A percentile compares a stretch with the other conserved stretches of the same genome.
Conservation (phyloP, 2,113 vertebrate species). For the Balaenoptera acutorostrata region DNA sequence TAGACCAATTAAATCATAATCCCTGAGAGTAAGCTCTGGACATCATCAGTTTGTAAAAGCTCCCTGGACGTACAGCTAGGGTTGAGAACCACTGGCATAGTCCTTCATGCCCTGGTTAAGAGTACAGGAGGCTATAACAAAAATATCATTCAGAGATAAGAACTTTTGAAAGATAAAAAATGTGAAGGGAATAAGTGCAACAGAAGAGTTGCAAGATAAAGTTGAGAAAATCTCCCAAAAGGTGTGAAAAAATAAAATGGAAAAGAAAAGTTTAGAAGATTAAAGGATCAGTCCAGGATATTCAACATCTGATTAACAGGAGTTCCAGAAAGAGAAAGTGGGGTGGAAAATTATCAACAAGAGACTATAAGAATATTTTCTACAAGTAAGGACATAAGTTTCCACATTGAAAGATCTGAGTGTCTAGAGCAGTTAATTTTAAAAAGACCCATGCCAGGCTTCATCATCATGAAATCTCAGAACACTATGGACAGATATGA, state of each 20-base stretch:
- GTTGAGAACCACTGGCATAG: neutral
- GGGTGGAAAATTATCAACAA: neutral
- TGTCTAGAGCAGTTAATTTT: neutral
- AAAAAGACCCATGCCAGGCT: neutral
- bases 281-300: neutral
- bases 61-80: neutral
- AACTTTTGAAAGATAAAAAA: neutral
- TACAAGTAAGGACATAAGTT: neutral
- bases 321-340: neutral
- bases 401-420: neutral
- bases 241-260: neutral
- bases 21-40: neutral
- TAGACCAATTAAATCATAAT: neutral
- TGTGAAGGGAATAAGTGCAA: neutral
- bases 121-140: neutral
- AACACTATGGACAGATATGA: neutral
- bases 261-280: neutral
- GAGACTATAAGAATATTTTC: neutral
- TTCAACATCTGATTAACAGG: neutral
- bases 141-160: neutral
- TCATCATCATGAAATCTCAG: neutral
- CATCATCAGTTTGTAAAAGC: neutral
- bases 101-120: neutral
- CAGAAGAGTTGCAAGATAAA: neutral
- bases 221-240: neutral